Conservation (phyloP, 2,888 invertebrate species). For the Chloroclysta siterata region DNA sequence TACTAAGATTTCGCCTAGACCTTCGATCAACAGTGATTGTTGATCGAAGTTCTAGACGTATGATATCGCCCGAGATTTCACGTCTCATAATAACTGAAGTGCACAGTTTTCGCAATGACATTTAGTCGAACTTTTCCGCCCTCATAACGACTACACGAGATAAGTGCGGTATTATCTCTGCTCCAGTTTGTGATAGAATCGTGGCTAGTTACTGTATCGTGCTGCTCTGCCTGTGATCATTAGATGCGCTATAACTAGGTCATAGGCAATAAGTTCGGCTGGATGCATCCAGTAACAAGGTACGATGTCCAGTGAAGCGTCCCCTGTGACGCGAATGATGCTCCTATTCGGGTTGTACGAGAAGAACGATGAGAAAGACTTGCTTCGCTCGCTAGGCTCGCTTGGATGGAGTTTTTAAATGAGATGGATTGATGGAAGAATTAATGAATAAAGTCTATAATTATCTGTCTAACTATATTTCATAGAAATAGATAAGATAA, state of each 20-base stretch:
- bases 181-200: slow-evolving; percentile 6
- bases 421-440: too few species aligned
- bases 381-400: too few species aligned
- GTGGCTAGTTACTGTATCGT: neutral
- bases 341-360: neutral
- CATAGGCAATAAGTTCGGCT: slow-evolving; percentile 6
- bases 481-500: too few species aligned
- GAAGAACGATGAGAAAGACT: too few species aligned
- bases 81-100: neutral
- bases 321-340: neutral
- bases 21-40: too few species aligned
- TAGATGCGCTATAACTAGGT: slow-evolving; percentile 10
- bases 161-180: slow-evolving; percentile 1
- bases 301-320: neutral
- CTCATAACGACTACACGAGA: neutral
- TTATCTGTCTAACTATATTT: too few species aligned
- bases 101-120: neutral
- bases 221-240: neutral
- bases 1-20: too few species aligned
- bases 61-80: too few species aligned
- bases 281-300: slow-evolving; percentile 6
- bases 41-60: too few species aligned
- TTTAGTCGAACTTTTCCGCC: neutral
- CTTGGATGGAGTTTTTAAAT: too few species aligned
- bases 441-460: too few species aligned